Conservation (phyloP, 64 coral and sea anemone genomes). For the Orbicella faveolata region DNA sequence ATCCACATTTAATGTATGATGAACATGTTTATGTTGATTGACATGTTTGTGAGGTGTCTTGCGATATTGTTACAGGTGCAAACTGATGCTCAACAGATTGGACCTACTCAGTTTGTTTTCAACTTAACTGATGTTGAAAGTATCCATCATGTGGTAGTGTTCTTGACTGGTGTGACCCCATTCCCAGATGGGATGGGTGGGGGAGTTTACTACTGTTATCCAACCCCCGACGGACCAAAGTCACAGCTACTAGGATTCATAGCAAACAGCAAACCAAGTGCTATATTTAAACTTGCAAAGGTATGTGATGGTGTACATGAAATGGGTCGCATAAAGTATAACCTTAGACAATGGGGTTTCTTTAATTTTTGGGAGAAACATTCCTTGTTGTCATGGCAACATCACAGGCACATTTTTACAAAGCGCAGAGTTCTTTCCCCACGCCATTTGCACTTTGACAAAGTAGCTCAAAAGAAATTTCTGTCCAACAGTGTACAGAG, state of each 20-base stretch:
- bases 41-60: background rate
- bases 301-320: background rate
- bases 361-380: too few species aligned
- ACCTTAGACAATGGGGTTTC: too few species aligned
- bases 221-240: slow-evolving; percentile 64
- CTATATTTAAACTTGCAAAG: slow-evolving; percentile 96
- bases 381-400: too few species aligned
- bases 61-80: slow-evolving; percentile 65
- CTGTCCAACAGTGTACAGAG: too few species aligned
- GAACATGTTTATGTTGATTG: background rate
- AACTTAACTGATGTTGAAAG: slow-evolving; percentile 78
- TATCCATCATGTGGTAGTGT: slow-evolving; percentile 88
- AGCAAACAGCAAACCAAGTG: slow-evolving; percentile 93
- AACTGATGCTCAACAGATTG: slow-evolving; percentile 90
- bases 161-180: slow-evolving; percentile 79
- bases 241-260: slow-evolving; percentile 94
- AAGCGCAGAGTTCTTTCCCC: too few species aligned
- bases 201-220: slow-evolving; percentile 85
- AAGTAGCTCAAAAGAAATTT: too few species aligned
- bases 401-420: too few species aligned
- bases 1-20: background rate
- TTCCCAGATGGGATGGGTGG: slow-evolving; percentile 95
- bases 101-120: slow-evolving; percentile 88
- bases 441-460: too few species aligned
- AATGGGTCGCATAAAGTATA: too few species aligned